phyloP scores from a whole-genome alignment of 2,888 invertebrate species.

The Xestobium rufovillosum region DNA sequence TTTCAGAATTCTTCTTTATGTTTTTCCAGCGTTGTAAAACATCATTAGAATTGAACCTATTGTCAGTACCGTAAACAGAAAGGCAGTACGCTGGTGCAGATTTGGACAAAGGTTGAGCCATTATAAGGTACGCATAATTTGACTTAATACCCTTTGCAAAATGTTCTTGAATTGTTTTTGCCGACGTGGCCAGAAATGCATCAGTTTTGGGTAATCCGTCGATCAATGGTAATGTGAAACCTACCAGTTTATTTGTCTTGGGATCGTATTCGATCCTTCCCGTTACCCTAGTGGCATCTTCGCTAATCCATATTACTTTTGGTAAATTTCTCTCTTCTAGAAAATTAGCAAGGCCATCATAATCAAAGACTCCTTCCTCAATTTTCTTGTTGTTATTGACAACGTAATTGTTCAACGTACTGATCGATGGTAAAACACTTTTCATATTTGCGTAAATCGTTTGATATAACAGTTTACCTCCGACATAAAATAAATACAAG shows the following conservation, averaged over 20 bases:
- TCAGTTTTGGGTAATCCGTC: slow-evolving; percentile 19
- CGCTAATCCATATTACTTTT: slow-evolving; percentile 22
- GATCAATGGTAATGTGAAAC: slow-evolving; percentile 23
- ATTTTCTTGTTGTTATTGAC: slow-evolving; percentile 5
- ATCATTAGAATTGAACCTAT: no score
- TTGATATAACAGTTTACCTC: no score
- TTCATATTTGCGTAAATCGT: no score
- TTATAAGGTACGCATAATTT: slow-evolving; percentile 20
- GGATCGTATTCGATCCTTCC: slow-evolving; percentile 24
- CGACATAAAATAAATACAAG: no score
- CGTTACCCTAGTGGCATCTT: slow-evolving; percentile 23
- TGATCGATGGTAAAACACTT: no score
- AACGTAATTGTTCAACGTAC: slow-evolving; percentile 15
- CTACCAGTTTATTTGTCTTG: slow-evolving; percentile 23
- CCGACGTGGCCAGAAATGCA: no score
- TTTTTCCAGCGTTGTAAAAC: no score
- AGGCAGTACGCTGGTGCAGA: no score
- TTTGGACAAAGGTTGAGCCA: slow-evolving; percentile 26
- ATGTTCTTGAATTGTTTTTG: slow-evolving; percentile 18
- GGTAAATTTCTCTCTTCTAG: slow-evolving; percentile 18
- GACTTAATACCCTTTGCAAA: slow-evolving; percentile 17
- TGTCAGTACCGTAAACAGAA: no score
- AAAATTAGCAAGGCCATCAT: slow-evolving; percentile 13
- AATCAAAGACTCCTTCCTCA: slow-evolving; percentile 20
- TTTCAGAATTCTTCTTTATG: no score